These are phyloP conservation scores for Macrobrachium rosenbergii DNA, from an alignment of 1,140 invertebrate species.

Conservation along the genomic window DNA sequence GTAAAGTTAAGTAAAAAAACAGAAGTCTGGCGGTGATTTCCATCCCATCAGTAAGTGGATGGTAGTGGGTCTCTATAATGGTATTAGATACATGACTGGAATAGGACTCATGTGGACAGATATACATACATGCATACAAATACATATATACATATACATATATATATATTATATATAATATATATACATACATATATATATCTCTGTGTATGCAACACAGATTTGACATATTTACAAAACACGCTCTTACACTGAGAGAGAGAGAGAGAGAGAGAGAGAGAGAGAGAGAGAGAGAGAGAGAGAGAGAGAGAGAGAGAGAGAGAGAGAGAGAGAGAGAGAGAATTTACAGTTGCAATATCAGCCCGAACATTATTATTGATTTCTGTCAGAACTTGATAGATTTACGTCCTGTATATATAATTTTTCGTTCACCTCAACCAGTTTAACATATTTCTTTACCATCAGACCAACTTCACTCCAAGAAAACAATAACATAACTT, in stretches of 20 bases:
- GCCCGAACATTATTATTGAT: no score
- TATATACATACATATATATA: background rate
- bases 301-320: background rate
- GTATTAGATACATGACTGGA: background rate
- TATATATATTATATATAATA: conserved; percentile 9
- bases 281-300: background rate
- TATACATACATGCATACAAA: background rate
- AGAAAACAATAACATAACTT: no score
- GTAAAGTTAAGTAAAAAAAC: no score
- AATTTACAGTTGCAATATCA: no score
- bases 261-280: background rate
- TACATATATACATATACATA: background rate
- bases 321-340: background rate
- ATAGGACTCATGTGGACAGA: background rate
- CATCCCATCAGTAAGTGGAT: background rate
- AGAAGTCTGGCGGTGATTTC: no score
- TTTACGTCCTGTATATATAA: no score
- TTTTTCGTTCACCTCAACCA: no score
- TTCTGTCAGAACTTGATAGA: no score
- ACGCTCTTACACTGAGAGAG: background rate
- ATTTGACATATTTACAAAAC: background rate
- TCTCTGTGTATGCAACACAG: background rate
- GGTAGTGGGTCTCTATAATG: background rate
- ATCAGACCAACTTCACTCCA: no score
- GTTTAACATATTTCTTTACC: no score